Conservation (phyloP, 2,797 vertebrate species). For the Rachycentron canadum region DNA sequence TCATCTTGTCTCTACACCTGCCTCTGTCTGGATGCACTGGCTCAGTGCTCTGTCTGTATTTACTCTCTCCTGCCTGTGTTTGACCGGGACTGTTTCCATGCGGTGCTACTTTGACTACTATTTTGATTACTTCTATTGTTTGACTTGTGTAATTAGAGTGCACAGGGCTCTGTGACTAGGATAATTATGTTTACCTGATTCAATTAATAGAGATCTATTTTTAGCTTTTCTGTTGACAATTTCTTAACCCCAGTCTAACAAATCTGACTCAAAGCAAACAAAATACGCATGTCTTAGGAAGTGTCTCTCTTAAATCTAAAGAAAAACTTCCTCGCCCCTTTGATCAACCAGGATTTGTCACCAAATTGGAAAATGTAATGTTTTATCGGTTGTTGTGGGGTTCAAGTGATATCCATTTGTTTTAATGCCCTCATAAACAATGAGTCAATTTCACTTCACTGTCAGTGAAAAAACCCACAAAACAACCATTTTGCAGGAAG, state of each 20-base stretch:
- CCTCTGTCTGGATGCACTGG: slow-evolving; percentile 25
- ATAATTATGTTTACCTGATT: slow-evolving; percentile 60
- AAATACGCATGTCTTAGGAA: slow-evolving; percentile 46
- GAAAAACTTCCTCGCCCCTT: neutral
- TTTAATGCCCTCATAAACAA: slow-evolving; percentile 2
- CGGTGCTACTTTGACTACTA: slow-evolving; percentile 14
- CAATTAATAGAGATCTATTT: slow-evolving; percentile 67
- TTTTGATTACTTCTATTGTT: slow-evolving; percentile 54
- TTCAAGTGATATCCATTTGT: slow-evolving; percentile 9
- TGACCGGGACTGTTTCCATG: neutral
- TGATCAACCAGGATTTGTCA: slow-evolving; percentile 33
- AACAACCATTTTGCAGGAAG: neutral
- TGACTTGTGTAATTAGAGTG: slow-evolving; percentile 60
- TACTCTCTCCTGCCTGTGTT: slow-evolving; percentile 1
- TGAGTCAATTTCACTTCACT: neutral
- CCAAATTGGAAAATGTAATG: slow-evolving; percentile 30
- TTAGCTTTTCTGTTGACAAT: slow-evolving; percentile 47
- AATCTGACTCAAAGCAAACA: slow-evolving; percentile 52
- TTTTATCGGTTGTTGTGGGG: slow-evolving; percentile 1
- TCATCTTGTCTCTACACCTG: slow-evolving; percentile 61
- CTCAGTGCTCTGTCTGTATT: neutral
- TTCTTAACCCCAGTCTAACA: slow-evolving; percentile 24
- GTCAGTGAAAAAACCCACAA: slow-evolving; percentile 12
- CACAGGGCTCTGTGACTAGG: slow-evolving; percentile 42
- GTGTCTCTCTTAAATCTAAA: slow-evolving; percentile 50